Evolutionary conservation across 1,140 invertebrate genomes (phyloP).

Genomic region (Drosophila ananassae): DNA sequence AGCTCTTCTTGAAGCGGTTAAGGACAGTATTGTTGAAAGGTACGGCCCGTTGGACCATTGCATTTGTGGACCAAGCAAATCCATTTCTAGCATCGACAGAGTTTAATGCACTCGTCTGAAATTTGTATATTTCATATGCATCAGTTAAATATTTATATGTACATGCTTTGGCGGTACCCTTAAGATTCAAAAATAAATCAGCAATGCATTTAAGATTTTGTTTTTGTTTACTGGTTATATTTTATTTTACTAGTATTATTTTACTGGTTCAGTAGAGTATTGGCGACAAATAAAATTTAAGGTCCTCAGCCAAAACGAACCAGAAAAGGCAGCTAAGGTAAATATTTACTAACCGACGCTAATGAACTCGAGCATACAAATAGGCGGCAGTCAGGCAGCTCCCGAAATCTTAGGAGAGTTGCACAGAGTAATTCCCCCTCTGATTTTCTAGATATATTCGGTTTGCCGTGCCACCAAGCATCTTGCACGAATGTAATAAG

Average conservation of each 20-base stretch:
- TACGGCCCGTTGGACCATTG: constrained; percentile 11
- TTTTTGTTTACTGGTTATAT: too few species aligned
- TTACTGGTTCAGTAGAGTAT: too few species aligned
- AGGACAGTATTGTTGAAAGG: neutral
- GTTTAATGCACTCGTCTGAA: neutral
- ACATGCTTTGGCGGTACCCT: neutral
- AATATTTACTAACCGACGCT: constrained; percentile 78
- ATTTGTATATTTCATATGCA: constrained; percentile 15
- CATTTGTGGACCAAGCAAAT: neutral
- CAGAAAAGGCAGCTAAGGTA: constrained; percentile 59
- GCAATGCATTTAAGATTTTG: neutral
- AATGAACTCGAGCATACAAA: constrained; percentile 78
- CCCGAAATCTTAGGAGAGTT: constrained; percentile 6
- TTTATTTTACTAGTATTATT: too few species aligned
- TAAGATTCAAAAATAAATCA: neutral
- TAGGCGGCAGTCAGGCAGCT: constrained; percentile 26
- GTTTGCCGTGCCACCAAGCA: constrained; percentile 24
- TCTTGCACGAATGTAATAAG: constrained; percentile 10
- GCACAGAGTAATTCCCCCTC: constrained; percentile 47
- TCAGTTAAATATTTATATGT: neutral
- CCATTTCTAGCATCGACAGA: neutral
- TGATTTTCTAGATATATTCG: constrained; percentile 24
- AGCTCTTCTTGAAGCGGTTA: neutral
- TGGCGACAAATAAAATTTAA: too few species aligned
- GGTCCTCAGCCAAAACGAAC: constrained; percentile 29